Base-by-base conservation (phyloP, 2,888 invertebrate species). In the Nysson spinosus region DNA sequence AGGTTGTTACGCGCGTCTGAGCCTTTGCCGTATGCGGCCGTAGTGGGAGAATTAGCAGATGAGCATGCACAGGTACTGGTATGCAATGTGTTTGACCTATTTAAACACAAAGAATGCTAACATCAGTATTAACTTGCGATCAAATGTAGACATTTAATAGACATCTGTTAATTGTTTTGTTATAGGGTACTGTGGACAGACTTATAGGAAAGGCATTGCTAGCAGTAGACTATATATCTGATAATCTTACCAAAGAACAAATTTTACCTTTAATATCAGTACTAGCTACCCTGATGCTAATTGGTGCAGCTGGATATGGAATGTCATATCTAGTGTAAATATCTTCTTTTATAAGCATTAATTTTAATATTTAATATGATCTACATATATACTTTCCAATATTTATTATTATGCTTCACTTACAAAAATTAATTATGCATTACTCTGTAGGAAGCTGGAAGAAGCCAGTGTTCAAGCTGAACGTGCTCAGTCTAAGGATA, bases 311-410 rank as follows among this genome's bases (percentile, higher is more conserved):
- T 69, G 96, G 96, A 3, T 96, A 95, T 87, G 90, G 95, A 72
- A 95, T 96, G 94, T 92, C 94, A 3, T 94, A 95, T 86, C 89
- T 95, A 80, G 94, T 95, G 88, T 91, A 87, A 88, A 90, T 89
- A 50, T 37, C 17, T 44, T 43, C 1, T n/a, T 11, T 24, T 35
- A 22, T 9, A 12, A 40, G 12, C 9, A 24, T 83, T 9, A 35
- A 5, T 4, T 11, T 39, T 30, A 20, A 39, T 40, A 28, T 54
- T 49, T 39, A 22, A 9, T 3, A 11, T 2, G 5, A 37, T 20
- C 19, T 14, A 2, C n/a, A 46, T 14, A 4, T n/a, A 40, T 24
- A 12, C 5, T n/a, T 11, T 12, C 17, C 3, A 24, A 4, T 9
- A 17, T n/a, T 37, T 37, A 4, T 37, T 39, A 32, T 16, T 3